These are phyloP conservation scores for Lasioglossum villosulum DNA, from an alignment of 2,888 invertebrate genomes.

Conservation along the genomic window DNA sequence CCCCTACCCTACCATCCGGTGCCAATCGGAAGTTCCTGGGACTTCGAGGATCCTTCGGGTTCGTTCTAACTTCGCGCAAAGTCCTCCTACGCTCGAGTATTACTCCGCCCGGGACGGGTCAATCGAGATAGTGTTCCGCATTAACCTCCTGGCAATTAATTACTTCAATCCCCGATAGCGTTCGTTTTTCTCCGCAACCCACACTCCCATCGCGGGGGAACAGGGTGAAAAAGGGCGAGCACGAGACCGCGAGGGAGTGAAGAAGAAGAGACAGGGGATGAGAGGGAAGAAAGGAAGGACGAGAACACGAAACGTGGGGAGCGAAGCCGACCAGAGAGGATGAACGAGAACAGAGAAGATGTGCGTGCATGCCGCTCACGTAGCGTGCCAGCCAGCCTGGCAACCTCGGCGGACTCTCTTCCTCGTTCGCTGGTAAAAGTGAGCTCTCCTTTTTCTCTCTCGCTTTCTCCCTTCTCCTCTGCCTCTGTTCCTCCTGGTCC, in stretches of 20 bases:
- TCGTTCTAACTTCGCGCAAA: neutral
- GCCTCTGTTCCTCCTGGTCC: slow-evolving; percentile 39
- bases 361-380: slow-evolving; percentile 83
- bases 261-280: slow-evolving; percentile 30
- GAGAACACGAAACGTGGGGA: slow-evolving; percentile 45
- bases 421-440: slow-evolving; percentile 58
- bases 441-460: slow-evolving; percentile 52
- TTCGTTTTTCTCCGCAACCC: slow-evolving; percentile 29
- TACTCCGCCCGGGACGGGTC: slow-evolving; percentile 44
- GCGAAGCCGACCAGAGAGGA: slow-evolving; percentile 49
- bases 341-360: slow-evolving; percentile 66
- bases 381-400: slow-evolving; percentile 79
- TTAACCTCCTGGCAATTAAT: slow-evolving; percentile 63
- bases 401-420: slow-evolving; percentile 58
- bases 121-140: slow-evolving; percentile 62
- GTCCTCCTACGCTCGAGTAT: slow-evolving; percentile 53
- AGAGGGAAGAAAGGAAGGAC: slow-evolving; percentile 54
- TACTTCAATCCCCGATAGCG: slow-evolving; percentile 39
- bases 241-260: slow-evolving; percentile 45
- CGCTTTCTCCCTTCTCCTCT: slow-evolving; percentile 31
- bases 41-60: neutral
- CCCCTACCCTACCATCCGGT: neutral
- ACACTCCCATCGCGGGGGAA: slow-evolving; percentile 26
- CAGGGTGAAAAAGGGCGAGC: slow-evolving; percentile 23
- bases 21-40: slow-evolving; percentile 26